phyloP scores from a whole-genome alignment of 1,140 invertebrate genomes.

The Wiebesia pumilae region DNA sequence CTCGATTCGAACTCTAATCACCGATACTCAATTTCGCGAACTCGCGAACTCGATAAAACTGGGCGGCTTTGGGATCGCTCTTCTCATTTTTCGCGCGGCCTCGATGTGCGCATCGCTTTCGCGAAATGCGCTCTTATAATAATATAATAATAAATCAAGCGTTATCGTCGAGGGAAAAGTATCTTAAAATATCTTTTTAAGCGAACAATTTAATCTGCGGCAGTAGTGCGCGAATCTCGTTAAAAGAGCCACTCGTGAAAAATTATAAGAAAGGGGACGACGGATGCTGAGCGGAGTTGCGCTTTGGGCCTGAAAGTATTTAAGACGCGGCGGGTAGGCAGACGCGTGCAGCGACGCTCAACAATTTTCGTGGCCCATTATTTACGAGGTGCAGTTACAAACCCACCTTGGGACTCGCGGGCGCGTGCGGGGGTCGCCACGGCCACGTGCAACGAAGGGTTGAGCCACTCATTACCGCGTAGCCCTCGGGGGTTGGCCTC shows the following conservation, averaged over 20 bases:
- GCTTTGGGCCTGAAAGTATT: neutral
- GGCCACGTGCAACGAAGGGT: constrained; percentile 59
- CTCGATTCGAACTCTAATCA: neutral
- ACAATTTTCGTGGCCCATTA: constrained; percentile 68
- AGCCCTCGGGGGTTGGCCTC: constrained; percentile 62
- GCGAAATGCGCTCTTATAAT: neutral
- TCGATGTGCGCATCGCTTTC: too few relatives aligned
- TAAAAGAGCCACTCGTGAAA: neutral
- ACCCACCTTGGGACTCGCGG: constrained; percentile 2
- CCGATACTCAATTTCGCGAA: neutral
- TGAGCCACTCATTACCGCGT: constrained; percentile 67
- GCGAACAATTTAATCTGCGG: neutral
- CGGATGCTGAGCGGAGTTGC: too few relatives aligned
- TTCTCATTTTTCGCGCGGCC: too few relatives aligned
- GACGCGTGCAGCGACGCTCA: constrained; percentile 61
- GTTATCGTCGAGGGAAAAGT: neutral
- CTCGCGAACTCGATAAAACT: neutral
- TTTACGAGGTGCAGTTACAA: constrained; percentile 64
- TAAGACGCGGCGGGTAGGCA: neutral
- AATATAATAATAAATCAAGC: neutral
- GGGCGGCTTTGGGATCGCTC: too few relatives aligned
- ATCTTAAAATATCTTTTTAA: too few relatives aligned
- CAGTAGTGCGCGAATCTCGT: neutral
- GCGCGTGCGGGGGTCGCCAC: neutral
- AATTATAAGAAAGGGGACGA: neutral